phyloP scores from a whole-genome alignment of 1,140 invertebrate species.

The Pseudoatta argentina region DNA sequence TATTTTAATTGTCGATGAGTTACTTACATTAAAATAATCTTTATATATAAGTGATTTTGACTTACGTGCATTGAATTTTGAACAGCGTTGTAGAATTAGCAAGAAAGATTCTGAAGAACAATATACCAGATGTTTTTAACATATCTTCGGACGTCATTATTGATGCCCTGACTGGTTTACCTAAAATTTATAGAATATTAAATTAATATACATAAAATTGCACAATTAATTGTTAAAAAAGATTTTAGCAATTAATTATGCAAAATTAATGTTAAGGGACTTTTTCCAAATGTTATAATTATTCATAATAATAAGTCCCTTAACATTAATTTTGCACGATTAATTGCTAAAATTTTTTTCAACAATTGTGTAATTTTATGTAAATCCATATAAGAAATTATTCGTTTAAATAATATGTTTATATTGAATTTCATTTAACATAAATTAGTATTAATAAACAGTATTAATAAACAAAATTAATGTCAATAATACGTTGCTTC shows the following conservation, averaged over 20 bases:
- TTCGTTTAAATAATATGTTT: neutral
- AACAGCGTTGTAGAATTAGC: constrained; percentile 80
- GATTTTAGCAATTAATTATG: neutral
- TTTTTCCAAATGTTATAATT: no score
- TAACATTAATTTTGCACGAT: neutral
- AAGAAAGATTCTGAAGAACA: constrained; percentile 81
- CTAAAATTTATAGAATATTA: constrained; percentile 74
- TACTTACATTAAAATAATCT: constrained; percentile 12
- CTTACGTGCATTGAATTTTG: constrained; percentile 83
- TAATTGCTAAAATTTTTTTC: neutral
- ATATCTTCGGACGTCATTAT: constrained; percentile 80
- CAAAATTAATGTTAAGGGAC: neutral
- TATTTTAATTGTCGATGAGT: neutral
- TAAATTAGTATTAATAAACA: neutral
- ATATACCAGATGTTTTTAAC: constrained; percentile 80
- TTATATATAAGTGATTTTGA: constrained; percentile 29
- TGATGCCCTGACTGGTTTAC: constrained; percentile 84
- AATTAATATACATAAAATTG: neutral
- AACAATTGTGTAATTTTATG: neutral
- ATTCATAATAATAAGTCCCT: no score
- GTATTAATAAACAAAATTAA: neutral
- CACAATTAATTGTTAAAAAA: constrained; percentile 24
- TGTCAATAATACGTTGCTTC: neutral
- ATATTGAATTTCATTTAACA: neutral
- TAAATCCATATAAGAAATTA: neutral